phyloP scores from a whole-genome alignment of 2,797 vertebrate species.

The Hephaestus fuliginosus region DNA sequence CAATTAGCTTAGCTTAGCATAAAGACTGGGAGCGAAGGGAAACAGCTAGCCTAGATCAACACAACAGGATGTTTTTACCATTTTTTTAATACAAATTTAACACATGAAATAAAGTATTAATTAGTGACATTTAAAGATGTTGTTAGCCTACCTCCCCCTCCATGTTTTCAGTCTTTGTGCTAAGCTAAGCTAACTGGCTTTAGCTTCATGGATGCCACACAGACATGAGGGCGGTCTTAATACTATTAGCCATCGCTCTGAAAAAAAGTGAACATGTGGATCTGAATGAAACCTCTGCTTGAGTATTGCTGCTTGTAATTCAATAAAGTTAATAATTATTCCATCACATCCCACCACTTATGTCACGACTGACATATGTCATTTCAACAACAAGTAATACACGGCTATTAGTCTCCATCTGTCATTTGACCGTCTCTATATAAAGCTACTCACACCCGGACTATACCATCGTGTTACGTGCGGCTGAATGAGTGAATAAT shows the following conservation, averaged over 20 bases:
- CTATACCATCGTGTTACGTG: neutral
- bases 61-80: too few relatives aligned
- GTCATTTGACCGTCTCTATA: neutral
- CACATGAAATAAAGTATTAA: too few relatives aligned
- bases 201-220: neutral
- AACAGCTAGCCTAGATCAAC: too few relatives aligned
- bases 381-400: neutral
- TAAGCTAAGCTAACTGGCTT: slow-evolving; percentile 5
- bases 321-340: neutral
- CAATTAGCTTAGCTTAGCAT: neutral
- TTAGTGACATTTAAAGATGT: too few relatives aligned
- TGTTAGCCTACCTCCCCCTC: too few relatives aligned
- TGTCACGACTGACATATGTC: neutral
- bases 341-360: neutral
- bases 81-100: too few relatives aligned
- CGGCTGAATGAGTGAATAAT: slow-evolving; percentile 14
- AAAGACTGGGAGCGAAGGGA: neutral
- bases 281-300: neutral
- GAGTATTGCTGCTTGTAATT: neutral
- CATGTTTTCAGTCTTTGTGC: neutral
- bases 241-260: neutral
- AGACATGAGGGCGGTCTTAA: neutral
- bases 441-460: neutral
- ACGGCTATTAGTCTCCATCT: neutral
- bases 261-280: neutral